Percentiles rank a stretch among this genome's conserved stretches.
Conservation (phyloP, 23 tunicate genomes). For the Diplosoma virens region DNA sequence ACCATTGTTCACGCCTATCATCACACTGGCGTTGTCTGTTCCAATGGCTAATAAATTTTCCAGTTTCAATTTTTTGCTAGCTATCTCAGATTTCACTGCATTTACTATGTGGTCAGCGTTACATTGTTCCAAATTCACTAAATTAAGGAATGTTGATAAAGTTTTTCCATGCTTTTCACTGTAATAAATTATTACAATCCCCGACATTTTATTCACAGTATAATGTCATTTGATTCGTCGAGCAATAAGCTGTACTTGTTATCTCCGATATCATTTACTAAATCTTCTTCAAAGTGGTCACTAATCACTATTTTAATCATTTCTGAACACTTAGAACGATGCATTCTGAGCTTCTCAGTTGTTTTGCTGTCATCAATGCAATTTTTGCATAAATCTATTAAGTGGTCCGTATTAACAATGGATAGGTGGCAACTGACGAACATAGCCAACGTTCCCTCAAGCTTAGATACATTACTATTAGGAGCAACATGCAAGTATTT, state of each 20-base stretch:
- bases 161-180: not conserved
- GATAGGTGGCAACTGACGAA: too few relatives aligned
- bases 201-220: slow-evolving; percentile 9
- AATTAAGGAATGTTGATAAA: not conserved
- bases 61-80: not conserved
- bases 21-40: slow-evolving; percentile 4
- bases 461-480: too few relatives aligned
- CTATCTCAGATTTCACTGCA: not conserved
- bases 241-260: not conserved
- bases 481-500: too few relatives aligned
- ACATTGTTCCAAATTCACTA: not conserved
- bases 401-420: too few relatives aligned
- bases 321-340: not conserved
- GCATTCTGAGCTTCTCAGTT: not conserved
- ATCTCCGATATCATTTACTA: too few relatives aligned
- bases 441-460: too few relatives aligned
- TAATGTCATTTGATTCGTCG: slow-evolving; percentile 20
- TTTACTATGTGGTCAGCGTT: not conserved
- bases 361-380: too few relatives aligned
- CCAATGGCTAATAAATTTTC: not conserved
- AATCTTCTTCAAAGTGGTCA: not conserved
- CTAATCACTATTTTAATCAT: not conserved
- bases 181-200: not conserved
- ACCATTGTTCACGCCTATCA: slow-evolving; percentile 26
- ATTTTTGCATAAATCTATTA: too few relatives aligned